Base-by-base conservation (phyloP, 2,888 invertebrate genomes). In the Melitaea athalia region DNA sequence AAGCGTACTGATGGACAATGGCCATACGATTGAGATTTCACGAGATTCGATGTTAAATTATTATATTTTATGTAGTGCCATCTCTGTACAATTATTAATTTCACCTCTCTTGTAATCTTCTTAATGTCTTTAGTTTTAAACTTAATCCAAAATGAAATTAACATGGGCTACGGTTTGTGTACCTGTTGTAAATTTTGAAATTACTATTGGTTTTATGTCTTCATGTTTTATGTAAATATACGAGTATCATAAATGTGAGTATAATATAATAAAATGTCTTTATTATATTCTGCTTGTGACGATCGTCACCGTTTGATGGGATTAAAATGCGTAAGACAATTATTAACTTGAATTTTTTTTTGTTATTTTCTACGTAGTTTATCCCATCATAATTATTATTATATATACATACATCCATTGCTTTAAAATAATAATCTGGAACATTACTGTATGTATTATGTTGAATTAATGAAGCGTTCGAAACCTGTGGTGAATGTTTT, bases 51-150 rank as follows among this genome's bases (percentile, higher is more conserved):
- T 67, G 63, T 63, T 67, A 49, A 60, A 42, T 63, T 68, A 66
- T 63, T 71, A 67, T 61, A 38, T 68, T 71, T 67, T 63, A 69
- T 61, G 55, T 70, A 77, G 77, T 76, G 77, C 77, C 77, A 77
- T 77, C 74, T 69, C 72, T 73, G 66, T 68, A 67, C 45, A 45
- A 55, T 55, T 53, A 55, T 31, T 57, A 10, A 42, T 15, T 57
- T 15, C 10, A 10, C n/a, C 42, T 42, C n/a, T 42, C 57, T 42
- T 11, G 10, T 57, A 38, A 57, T 38, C 38, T 42, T 57, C 38
- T 15, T 1, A 57, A 38, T 42, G 52, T 52, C 38, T 42, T 42
- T 31, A 38, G n/a, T n/a, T 57, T 57, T 33, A 33, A 33, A 31
- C 33, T 31, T 38, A 52, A 17, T 12, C 5, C 17, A 0, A 17